phyloP scores from a whole-genome alignment of 2,113 vertebrate genomes.

The Crotalus tigris region DNA sequence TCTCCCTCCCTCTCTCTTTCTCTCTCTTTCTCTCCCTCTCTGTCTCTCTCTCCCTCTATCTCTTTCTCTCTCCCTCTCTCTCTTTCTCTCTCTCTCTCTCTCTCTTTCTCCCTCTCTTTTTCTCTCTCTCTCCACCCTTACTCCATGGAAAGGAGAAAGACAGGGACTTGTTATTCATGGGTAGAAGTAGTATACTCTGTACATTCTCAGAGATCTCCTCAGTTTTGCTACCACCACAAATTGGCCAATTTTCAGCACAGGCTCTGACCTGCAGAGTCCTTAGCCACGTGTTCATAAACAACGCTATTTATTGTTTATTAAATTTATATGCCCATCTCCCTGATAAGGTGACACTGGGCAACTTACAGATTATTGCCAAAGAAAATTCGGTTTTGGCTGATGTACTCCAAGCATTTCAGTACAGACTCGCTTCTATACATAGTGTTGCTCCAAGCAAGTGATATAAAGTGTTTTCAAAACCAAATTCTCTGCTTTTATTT shows the following conservation, averaged over 20 bases:
- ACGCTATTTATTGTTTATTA: not conserved
- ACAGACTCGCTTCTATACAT: not conserved
- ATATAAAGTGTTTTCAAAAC: not conserved
- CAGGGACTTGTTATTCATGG: not conserved
- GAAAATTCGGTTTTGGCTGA: not conserved
- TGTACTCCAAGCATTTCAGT: not conserved
- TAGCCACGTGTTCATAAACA: not conserved
- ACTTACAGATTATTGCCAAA: not conserved
- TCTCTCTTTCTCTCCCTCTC: not conserved
- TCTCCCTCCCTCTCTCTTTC: fast-evolving
- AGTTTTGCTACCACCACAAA: not conserved
- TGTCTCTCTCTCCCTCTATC: too few relatives aligned
- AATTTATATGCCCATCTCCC: too few relatives aligned
- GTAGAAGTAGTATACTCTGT: not conserved
- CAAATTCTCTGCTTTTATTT: not conserved
- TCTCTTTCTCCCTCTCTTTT: not conserved
- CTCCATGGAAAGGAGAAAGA: not conserved
- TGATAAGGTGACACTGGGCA: too few relatives aligned
- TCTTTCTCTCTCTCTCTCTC: too few relatives aligned
- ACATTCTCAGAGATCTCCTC: not conserved
- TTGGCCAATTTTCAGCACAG: not conserved
- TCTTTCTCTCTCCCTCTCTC: not conserved
- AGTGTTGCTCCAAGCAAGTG: not conserved
- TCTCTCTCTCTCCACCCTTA: too few relatives aligned
- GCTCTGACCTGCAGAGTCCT: not conserved